These are phyloP conservation scores for Anorthoa munda DNA, from an alignment of 2,888 invertebrate genomes.

Conservation along the genomic window DNA sequence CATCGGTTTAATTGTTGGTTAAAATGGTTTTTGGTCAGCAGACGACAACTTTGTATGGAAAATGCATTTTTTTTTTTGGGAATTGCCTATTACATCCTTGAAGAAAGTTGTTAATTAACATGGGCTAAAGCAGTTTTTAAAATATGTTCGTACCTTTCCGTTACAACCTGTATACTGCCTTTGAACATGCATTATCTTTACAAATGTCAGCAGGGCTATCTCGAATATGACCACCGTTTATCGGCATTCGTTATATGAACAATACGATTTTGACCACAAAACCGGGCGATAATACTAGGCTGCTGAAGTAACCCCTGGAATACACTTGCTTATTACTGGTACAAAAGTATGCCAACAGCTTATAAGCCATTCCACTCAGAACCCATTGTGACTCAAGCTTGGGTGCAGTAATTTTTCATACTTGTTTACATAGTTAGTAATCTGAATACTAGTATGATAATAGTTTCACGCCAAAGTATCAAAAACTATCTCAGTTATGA, in stretches of 20 bases:
- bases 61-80: no score
- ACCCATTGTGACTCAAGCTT: background rate
- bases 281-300: background rate
- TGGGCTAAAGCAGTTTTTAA: no score
- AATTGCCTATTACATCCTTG: no score
- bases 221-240: constrained; percentile 2
- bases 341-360: background rate
- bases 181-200: background rate
- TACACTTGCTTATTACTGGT: background rate
- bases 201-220: constrained; percentile 1
- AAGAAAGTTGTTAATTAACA: no score
- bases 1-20: no score
- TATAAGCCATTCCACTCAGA: background rate
- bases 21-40: no score
- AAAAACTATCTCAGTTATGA: background rate
- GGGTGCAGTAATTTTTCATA: background rate
- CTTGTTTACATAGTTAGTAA: background rate
- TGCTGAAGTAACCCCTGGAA: background rate
- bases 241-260: background rate
- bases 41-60: no score
- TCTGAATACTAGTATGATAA: background rate
- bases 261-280: background rate
- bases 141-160: no score
- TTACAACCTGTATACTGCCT: background rate
- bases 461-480: background rate